These are phyloP conservation scores for Andrena flavipes DNA, from an alignment of 2,888 invertebrate genomes.

Conservation along the genomic window DNA sequence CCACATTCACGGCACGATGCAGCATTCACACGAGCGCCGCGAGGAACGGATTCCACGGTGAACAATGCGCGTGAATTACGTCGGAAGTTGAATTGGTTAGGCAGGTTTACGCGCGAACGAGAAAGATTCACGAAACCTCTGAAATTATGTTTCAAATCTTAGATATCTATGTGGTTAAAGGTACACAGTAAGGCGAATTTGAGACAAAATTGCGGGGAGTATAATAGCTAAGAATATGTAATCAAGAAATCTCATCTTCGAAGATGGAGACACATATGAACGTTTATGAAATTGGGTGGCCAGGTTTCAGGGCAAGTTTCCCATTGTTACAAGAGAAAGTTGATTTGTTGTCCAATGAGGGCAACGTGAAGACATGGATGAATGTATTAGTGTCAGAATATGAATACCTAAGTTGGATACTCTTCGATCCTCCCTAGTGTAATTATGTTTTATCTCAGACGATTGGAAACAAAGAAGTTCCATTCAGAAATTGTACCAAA, in stretches of 20 bases:
- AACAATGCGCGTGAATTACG: conserved; percentile 30
- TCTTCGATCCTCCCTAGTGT: background rate
- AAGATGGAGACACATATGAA: background rate
- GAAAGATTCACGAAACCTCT: background rate
- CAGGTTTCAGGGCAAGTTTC: conserved; percentile 10
- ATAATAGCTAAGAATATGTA: no score
- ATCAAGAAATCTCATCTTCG: no score
- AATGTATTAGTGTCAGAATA: conserved; percentile 27
- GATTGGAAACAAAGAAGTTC: background rate
- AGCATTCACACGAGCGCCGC: conserved; percentile 65
- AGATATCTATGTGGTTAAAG: no score
- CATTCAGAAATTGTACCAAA: background rate
- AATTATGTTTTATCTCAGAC: background rate
- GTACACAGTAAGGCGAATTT: no score
- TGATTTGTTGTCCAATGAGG: conserved; percentile 26
- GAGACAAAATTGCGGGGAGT: no score
- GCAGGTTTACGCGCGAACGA: background rate
- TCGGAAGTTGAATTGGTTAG: conserved; percentile 9
- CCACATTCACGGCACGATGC: conserved; percentile 77
- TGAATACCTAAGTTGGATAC: background rate
- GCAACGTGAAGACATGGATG: conserved; percentile 17
- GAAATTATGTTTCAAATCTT: no score
- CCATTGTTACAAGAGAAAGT: conserved; percentile 51
- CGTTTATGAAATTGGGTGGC: background rate
- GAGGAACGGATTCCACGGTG: conserved; percentile 52